Percentiles rank a stretch among this genome's conserved stretches.
phyloP scores from a whole-genome alignment of 2,113 vertebrate species.

The Myotis brandtii region DNA sequence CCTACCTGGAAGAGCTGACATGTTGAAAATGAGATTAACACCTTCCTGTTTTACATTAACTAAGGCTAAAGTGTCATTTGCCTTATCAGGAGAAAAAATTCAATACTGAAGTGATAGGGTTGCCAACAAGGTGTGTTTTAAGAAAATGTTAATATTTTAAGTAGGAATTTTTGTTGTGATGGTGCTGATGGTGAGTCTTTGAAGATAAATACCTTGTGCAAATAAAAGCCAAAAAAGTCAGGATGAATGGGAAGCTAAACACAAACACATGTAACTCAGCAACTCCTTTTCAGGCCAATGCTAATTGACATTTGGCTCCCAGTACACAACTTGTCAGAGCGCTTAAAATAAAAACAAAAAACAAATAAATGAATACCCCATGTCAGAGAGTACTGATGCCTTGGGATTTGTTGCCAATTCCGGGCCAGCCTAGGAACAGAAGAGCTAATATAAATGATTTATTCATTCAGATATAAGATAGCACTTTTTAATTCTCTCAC shows the following conservation, averaged over 20 bases:
- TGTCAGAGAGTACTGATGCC: conserved; percentile 35
- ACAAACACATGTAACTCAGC: conserved; percentile 15
- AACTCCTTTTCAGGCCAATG: conserved; percentile 49
- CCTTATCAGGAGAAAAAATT: conserved; percentile 57
- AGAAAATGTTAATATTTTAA: conserved; percentile 64
- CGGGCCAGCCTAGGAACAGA: conserved; percentile 58
- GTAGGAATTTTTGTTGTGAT: not conserved
- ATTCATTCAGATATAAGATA: conserved; percentile 76
- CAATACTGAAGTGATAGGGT: conserved; percentile 32
- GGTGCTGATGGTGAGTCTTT: conserved; percentile 20
- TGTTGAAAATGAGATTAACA: conserved; percentile 69
- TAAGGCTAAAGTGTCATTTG: conserved; percentile 76
- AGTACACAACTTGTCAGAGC: conserved; percentile 65
- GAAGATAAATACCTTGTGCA: not conserved
- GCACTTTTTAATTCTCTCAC: conserved; percentile 76
- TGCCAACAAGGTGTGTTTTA: not conserved
- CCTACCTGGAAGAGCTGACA: conserved; percentile 57
- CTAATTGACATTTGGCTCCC: conserved; percentile 60
- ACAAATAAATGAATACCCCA: conserved; percentile 40
- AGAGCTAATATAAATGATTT: conserved; percentile 78
- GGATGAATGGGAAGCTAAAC: not conserved
- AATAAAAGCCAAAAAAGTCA: conserved; percentile 63
- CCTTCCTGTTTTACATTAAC: conserved; percentile 73
- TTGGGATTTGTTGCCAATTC: conserved; percentile 69
- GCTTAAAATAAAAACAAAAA: conserved; percentile 38